These are phyloP conservation scores for Notarius lentiginosus DNA, from an alignment of 2,113 vertebrate species.

Conservation along the genomic window DNA sequence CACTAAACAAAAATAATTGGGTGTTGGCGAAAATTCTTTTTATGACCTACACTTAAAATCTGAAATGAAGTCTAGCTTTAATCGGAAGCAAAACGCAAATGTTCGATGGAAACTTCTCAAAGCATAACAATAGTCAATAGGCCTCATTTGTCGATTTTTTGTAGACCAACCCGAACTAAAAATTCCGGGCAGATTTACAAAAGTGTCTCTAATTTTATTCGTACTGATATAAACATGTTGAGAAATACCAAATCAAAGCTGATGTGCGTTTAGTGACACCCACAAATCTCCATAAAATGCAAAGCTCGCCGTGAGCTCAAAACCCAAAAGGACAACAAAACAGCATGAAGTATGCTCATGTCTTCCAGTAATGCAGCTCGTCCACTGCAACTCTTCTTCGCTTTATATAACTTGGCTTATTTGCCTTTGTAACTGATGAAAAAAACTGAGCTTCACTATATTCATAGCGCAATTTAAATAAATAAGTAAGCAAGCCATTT, in stretches of 20 bases:
- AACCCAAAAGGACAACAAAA: background rate
- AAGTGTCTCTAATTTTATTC: background rate
- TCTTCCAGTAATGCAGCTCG: background rate
- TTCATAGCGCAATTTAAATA: background rate
- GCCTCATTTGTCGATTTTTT: background rate
- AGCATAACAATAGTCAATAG: background rate
- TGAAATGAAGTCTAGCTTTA: background rate
- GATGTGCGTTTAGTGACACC: background rate
- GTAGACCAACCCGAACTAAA: background rate
- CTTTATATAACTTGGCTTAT: background rate
- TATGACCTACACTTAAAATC: too few species aligned
- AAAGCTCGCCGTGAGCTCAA: background rate
- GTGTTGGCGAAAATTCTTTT: too few species aligned
- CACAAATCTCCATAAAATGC: background rate
- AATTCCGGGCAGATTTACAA: background rate
- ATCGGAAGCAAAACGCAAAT: background rate
- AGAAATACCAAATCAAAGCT: background rate
- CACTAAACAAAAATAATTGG: too few species aligned
- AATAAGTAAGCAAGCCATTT: background rate
- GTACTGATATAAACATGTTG: too few species aligned
- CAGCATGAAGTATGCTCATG: background rate
- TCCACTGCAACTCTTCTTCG: background rate
- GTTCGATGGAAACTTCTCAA: constrained; percentile 1
- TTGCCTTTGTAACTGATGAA: background rate
- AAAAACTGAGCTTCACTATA: background rate